phyloP scores from a whole-genome alignment of 2,888 invertebrate genomes.

The Drosophila acutilabella region DNA sequence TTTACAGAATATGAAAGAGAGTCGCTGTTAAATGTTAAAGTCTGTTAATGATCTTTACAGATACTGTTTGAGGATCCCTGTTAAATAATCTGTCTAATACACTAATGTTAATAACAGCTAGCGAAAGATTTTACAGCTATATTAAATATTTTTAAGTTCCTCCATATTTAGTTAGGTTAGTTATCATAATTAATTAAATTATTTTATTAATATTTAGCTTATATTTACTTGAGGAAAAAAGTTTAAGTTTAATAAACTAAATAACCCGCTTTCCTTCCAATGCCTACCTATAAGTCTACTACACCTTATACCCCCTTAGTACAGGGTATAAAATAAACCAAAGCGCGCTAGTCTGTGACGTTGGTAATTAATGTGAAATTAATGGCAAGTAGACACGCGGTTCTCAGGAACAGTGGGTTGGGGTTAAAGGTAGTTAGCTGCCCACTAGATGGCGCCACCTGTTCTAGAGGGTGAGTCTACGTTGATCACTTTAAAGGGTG shows the following conservation, averaged over 20 bases:
- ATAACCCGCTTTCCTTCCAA: no score
- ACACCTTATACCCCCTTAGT: not conserved
- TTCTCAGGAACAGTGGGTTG: slow-evolving; percentile 9
- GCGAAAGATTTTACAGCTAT: no score
- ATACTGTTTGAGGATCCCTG: no score
- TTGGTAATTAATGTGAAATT: slow-evolving; percentile 73
- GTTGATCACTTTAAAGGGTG: slow-evolving; percentile 35
- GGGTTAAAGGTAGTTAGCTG: slow-evolving; percentile 23
- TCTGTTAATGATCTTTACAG: no score
- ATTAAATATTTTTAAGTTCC: no score
- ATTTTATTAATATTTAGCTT: no score
- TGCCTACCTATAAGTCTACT: not conserved
- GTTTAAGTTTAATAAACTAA: not conserved
- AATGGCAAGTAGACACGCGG: slow-evolving; percentile 70
- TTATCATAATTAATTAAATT: no score
- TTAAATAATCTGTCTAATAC: no score
- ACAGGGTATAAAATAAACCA: slow-evolving; percentile 46
- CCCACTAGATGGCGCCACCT: slow-evolving; percentile 51
- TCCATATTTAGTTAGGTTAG: no score
- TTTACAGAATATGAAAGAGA: no score
- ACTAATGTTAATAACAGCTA: no score
- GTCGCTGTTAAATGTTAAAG: no score
- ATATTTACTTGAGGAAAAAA: not conserved
- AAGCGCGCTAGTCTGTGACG: slow-evolving; percentile 55
- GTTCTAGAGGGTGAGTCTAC: not conserved